Conservation (phyloP, 2,113 vertebrate genomes). For the Oreocharis arfaki region DNA sequence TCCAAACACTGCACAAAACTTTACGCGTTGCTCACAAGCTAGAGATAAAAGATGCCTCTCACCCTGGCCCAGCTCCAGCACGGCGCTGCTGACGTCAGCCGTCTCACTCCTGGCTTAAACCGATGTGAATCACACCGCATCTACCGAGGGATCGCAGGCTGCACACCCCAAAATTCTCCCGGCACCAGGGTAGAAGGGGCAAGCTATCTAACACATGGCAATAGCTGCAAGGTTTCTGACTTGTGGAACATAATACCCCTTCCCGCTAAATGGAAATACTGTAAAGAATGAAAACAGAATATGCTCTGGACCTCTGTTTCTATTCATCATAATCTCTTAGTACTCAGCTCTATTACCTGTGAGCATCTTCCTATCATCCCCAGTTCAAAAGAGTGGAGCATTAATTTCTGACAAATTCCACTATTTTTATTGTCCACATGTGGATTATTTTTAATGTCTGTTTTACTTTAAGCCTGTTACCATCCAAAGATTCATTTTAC, state of each 20-base stretch:
- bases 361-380: not conserved
- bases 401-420: not conserved
- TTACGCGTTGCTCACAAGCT: not conserved
- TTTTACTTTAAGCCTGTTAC: not conserved
- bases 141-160: not conserved
- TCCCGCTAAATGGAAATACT: not conserved
- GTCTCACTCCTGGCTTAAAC: not conserved
- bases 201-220: not conserved
- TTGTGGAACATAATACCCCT: not conserved
- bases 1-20: not conserved
- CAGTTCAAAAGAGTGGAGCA: not conserved
- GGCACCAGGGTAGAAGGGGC: rapidly evolving
- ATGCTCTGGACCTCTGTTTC: not conserved
- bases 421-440: not conserved
- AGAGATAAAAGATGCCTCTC: not conserved
- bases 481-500: not conserved
- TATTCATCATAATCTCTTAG: not conserved
- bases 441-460: not conserved
- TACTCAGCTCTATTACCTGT: not conserved
- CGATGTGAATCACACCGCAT: not conserved
- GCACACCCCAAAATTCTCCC: not conserved
- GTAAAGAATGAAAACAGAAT: not conserved
- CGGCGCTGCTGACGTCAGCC: rapidly evolving
- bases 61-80: not conserved
- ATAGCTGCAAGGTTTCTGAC: not conserved